phyloP scores from a whole-genome alignment of 2,888 invertebrate genomes.

The Cecidostiba fungosa region DNA sequence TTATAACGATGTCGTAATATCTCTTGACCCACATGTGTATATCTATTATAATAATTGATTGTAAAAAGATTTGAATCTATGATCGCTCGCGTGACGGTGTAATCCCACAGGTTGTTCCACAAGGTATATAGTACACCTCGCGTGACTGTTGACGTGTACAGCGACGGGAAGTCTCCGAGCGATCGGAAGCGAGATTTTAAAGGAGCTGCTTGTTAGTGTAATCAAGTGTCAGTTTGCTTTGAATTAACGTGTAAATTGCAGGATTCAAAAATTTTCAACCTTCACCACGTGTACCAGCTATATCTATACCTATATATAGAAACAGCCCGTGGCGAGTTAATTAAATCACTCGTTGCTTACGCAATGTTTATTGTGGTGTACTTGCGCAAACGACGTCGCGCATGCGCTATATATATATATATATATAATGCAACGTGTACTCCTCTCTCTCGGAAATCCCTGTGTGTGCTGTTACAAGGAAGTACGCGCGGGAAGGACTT shows the following conservation, averaged over 20 bases:
- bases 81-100: not conserved
- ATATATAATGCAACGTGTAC: too few relatives aligned
- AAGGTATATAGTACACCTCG: not conserved
- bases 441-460: too few relatives aligned
- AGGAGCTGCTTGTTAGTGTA: not conserved
- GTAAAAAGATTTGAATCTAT: too few relatives aligned
- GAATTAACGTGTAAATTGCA: not conserved
- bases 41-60: too few relatives aligned
- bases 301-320: too few relatives aligned
- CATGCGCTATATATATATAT: not conserved
- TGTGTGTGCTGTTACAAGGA: too few relatives aligned
- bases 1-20: too few relatives aligned
- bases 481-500: not conserved
- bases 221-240: not conserved
- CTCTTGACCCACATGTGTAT: too few relatives aligned
- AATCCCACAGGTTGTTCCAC: constrained; percentile 17
- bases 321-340: not conserved
- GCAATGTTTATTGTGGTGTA: not conserved
- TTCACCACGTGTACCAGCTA: too few relatives aligned
- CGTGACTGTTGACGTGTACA: not conserved
- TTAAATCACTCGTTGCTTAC: not conserved
- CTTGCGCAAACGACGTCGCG: not conserved
- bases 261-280: not conserved
- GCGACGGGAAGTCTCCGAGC: not conserved
- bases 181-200: not conserved